phyloP scores from a whole-genome alignment of 2,797 vertebrate species.

The Sylvia borin region DNA sequence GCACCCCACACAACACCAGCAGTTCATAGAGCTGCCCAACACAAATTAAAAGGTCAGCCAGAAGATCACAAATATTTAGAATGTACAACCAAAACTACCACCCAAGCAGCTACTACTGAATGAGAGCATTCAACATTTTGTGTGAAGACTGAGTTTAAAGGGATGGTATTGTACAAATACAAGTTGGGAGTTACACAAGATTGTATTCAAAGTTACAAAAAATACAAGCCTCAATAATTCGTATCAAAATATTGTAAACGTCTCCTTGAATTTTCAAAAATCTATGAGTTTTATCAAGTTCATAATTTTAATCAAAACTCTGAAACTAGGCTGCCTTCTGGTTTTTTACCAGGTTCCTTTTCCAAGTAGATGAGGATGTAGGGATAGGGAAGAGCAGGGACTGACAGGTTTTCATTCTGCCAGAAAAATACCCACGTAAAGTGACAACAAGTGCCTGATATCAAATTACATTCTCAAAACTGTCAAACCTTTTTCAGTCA shows the following conservation, averaged over 20 bases:
- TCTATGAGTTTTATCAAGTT: not conserved
- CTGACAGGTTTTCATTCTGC: not conserved
- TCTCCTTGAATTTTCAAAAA: not conserved
- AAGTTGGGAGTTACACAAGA: not conserved
- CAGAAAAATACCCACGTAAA: not conserved
- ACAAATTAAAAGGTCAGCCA: not conserved
- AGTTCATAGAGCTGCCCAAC: not conserved
- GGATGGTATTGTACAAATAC: fast-evolving
- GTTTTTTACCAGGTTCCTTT: not conserved
- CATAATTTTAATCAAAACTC: not conserved
- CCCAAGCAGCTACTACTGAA: not conserved
- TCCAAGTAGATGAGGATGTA: not conserved
- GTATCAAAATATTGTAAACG: not conserved
- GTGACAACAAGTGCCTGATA: not conserved
- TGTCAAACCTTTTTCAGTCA: not conserved
- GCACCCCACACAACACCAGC: not conserved
- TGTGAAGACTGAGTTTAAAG: not conserved
- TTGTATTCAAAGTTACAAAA: not conserved
- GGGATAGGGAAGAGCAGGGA: not conserved
- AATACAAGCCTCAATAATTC: not conserved
- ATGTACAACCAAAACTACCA: not conserved
- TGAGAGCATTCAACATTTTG: not conserved
- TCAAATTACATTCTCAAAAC: not conserved
- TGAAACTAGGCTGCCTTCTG: not conserved
- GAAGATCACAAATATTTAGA: not conserved